phyloP scores from a whole-genome alignment of 2,797 vertebrate genomes.

The Chanos chanos region DNA sequence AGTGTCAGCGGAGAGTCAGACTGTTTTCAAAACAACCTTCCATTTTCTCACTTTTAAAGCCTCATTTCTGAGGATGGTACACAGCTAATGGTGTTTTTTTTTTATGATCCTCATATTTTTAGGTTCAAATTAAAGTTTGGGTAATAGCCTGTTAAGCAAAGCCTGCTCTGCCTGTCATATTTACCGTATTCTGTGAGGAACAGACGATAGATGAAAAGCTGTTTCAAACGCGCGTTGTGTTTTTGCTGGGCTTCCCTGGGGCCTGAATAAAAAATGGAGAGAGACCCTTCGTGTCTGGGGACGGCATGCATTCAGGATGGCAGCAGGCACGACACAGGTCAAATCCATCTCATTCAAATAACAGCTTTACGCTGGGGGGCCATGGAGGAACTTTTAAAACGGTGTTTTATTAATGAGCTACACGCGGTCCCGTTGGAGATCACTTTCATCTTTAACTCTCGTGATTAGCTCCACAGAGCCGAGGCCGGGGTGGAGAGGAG shows the following conservation, averaged over 20 bases:
- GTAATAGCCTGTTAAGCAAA: constrained; percentile 15
- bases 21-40: constrained; percentile 22
- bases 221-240: too few relatives aligned
- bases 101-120: constrained; percentile 16
- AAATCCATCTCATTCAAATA: constrained; percentile 43
- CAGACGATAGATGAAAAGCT: constrained; percentile 21
- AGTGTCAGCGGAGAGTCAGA: too few relatives aligned
- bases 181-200: constrained; percentile 18
- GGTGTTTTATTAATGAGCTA: constrained; percentile 44
- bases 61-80: constrained; percentile 18
- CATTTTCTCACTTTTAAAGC: constrained; percentile 7
- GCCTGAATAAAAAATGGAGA: constrained; percentile 33
- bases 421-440: constrained; percentile 38
- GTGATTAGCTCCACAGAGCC: constrained; percentile 33
- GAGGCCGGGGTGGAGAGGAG: neutral
- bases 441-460: constrained; percentile 39
- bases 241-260: constrained; percentile 23
- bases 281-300: constrained; percentile 2
- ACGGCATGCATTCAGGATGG: constrained; percentile 31
- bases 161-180: constrained; percentile 30
- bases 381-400: constrained; percentile 34
- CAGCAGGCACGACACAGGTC: constrained; percentile 44
- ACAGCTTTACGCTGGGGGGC: constrained; percentile 39
- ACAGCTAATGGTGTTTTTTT: neutral
- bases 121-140: constrained; percentile 17